A percentile compares a stretch with the other conserved stretches of the same genome.
Evolutionary conservation across 1,140 invertebrate genomes (phyloP).

Genomic region (Drosophila orosa): DNA sequence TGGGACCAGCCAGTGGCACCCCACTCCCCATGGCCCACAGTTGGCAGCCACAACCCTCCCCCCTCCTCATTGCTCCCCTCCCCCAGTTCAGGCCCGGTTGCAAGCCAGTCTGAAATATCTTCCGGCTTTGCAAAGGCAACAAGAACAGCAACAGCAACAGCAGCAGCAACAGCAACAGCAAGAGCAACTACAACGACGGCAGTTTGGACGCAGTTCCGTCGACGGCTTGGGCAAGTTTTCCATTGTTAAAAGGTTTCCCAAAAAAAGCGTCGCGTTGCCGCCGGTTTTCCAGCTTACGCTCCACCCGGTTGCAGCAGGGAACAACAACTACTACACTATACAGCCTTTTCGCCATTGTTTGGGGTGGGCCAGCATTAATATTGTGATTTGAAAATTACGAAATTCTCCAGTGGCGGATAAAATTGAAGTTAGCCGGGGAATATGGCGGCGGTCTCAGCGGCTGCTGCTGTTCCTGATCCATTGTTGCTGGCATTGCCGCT

Average conservation of each 20-base stretch:
- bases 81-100: conserved; percentile 15
- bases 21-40: conserved; percentile 10
- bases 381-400: conserved; percentile 60
- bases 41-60: neutral
- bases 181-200: conserved; percentile 7
- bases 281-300: conserved; percentile 17
- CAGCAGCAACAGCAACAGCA: conserved; percentile 6
- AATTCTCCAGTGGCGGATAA: conserved; percentile 55
- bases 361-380: conserved; percentile 46
- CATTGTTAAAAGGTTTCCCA: conserved; percentile 58
- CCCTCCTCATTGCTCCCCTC: neutral
- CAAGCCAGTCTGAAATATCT: conserved; percentile 59
- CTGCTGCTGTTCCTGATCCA: conserved; percentile 30
- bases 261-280: conserved; percentile 26
- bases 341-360: conserved; percentile 42
- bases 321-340: conserved; percentile 19
- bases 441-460: conserved; percentile 14
- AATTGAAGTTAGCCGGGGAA: conserved; percentile 36
- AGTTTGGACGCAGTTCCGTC: conserved; percentile 56
- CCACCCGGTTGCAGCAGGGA: conserved; percentile 22
- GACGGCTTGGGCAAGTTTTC: conserved; percentile 57
- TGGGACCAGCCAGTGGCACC: conserved; percentile 31
- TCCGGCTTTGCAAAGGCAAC: conserved; percentile 45
- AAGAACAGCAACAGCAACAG: conserved; percentile 20
- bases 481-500: conserved; percentile 28